A percentile compares a stretch with the other conserved stretches of the same genome.
These are phyloP conservation scores for Drosophila birchii DNA, from an alignment of 2,888 invertebrate species.

Conservation along the genomic window DNA sequence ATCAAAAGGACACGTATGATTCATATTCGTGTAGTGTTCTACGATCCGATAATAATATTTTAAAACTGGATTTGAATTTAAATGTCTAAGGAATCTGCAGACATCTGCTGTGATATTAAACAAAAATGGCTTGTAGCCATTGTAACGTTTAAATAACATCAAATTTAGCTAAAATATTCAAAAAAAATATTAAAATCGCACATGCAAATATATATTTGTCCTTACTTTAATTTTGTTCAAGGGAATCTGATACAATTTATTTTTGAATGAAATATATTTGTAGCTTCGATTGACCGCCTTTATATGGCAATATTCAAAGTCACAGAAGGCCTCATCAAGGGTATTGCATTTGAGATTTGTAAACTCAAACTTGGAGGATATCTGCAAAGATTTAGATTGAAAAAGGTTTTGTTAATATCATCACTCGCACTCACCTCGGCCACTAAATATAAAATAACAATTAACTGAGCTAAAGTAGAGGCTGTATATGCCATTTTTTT, in stretches of 20 bases:
- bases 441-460: not conserved
- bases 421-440: not conserved
- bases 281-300: conserved; percentile 29
- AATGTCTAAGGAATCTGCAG: conserved; percentile 7
- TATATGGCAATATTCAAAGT: conserved; percentile 7
- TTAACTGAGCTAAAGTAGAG: not conserved
- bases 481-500: not conserved
- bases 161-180: not conserved
- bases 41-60: not conserved
- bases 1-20: conserved; percentile 20
- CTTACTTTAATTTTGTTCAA: conserved; percentile 11
- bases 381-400: not conserved
- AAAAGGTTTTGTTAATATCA: too few relatives aligned
- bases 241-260: not conserved
- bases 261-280: conserved; percentile 10
- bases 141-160: conserved; percentile 9
- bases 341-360: conserved; percentile 9
- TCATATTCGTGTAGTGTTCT: conserved; percentile 8
- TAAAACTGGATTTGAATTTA: not conserved
- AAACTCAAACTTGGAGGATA: conserved; percentile 2
- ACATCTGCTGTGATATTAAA: conserved; percentile 16
- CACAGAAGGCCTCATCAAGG: not conserved
- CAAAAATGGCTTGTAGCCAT: conserved; percentile 26
- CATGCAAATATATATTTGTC: too few relatives aligned
- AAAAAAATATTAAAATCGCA: not conserved